Evolutionary conservation across 2,797 vertebrate species (phyloP), one percentile per base, ranked within the genome.

Genomic region (Pipistrellus pipistrellus): DNA sequence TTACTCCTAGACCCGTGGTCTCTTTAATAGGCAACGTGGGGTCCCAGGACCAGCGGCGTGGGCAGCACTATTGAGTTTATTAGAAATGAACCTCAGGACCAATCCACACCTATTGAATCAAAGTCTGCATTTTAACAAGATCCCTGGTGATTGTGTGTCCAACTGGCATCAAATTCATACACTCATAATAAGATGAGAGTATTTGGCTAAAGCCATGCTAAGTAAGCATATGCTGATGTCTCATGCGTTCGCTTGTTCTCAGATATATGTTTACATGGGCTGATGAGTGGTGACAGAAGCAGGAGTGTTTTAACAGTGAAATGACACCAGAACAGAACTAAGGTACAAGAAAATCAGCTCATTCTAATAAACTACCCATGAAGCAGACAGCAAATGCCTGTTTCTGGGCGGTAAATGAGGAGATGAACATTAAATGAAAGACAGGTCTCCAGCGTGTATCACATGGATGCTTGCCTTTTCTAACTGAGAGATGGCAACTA

Each of bases 401-500:
- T 32, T 53, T 38, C 44, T 77, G 57, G 32, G 57, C 18, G 77
- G 46, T 68, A 91, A 95, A 93, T 12, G 72, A 90, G 38, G 41
- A 91, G 72, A 57, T 4, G 59, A 89, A 17, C 20, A 46, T 6
- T 81, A 51, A 76, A 25, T 30, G 57, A 84, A 80, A 93, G 46
- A 82, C 10, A 41, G 41, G 72, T 62, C 85, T 82, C 55, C 51
- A 77, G 30, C 62, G 69, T 69, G 38, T 53, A 55, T 85, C 69
- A 51, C 46, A 59, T n/a, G 35, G 41, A 75, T 32, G 72, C 35
- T 71, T 32, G 72, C 71, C 73, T 93, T 87, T 92, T 83, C 73
- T 85, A 83, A 88, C 18, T 94, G 78, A 90, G 90, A 1, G 18
- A 53, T 62, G 88, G 55, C 46, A 91, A 80, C 91, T 55, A 41